phyloP scores from a whole-genome alignment of 2,797 vertebrate genomes.

The Lateolabrax maculatus region DNA sequence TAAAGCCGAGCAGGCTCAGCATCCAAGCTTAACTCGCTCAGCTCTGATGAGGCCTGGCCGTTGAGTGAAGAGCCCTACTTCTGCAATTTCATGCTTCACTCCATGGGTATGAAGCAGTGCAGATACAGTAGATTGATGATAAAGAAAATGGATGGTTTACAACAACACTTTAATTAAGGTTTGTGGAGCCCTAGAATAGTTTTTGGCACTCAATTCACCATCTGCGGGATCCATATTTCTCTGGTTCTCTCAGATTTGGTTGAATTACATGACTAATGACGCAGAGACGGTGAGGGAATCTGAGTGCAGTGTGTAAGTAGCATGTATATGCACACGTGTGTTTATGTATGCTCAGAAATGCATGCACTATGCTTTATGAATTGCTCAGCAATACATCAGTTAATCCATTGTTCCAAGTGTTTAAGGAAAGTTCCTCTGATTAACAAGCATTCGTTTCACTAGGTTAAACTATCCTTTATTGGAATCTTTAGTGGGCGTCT shows the following conservation, averaged over 20 bases:
- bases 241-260: slow-evolving; percentile 44
- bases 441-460: slow-evolving; percentile 22
- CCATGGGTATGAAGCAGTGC: slow-evolving; percentile 14
- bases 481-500: slow-evolving; percentile 44
- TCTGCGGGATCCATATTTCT: slow-evolving; percentile 32
- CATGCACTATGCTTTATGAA: neutral
- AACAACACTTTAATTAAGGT: slow-evolving; percentile 29
- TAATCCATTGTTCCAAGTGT: slow-evolving; percentile 27
- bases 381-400: slow-evolving; percentile 8
- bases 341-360: slow-evolving; percentile 18
- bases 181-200: slow-evolving; percentile 27
- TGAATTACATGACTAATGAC: slow-evolving; percentile 57
- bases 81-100: slow-evolving; percentile 59
- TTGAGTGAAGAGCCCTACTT: slow-evolving; percentile 45
- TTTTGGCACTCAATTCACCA: slow-evolving; percentile 27
- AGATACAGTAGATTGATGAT: slow-evolving; percentile 53
- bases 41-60: slow-evolving; percentile 40
- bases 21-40: slow-evolving; percentile 50
- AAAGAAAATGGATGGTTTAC: slow-evolving; percentile 33
- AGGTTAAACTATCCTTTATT: slow-evolving; percentile 24
- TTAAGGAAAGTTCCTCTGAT: slow-evolving; percentile 7
- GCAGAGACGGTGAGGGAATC: slow-evolving; percentile 6
- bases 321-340: neutral
- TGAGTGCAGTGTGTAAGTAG: slow-evolving; percentile 2
- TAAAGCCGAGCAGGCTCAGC: slow-evolving; percentile 51